Base-by-base conservation (phyloP, 2,797 vertebrate genomes). In the Sebastes taczanowskii region DNA sequence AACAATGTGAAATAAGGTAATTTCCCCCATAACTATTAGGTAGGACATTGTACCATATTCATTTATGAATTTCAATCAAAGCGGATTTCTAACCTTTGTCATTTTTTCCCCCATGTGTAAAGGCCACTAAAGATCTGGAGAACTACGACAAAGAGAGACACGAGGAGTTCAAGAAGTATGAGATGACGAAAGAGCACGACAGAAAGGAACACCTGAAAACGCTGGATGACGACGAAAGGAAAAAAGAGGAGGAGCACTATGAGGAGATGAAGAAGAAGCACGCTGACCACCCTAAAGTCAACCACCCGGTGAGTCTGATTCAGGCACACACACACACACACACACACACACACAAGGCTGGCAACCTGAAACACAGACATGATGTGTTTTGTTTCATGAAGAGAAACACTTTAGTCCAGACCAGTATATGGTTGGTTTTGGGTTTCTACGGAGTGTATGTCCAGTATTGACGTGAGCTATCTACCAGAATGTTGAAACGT, bases 131-230 rank as follows among this genome's bases (percentile, higher is more conserved):
- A 58, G 98, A 99, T 87, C 94, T 99, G 91, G 99, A 99, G 92
- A 97, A 99, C 83, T 99, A 95, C 49, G 98, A 99, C 92, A 98
- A 97, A 88, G 97, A 98, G 49, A 95, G 96, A 11, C 99, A 99
- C 13, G 98, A 99, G 78, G 97, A 99, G 86, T 99, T 99, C 89
- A 99, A 99, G 93, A 96, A 84, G 75, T 99, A 99, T 0, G 98
- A 99, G 88, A 99, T 99, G 99, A 97, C 97, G 96, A 99, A 99
- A 90, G 99, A 99, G 83, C 98, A 99, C 0, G 98, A 99, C 83
- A 95, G 98, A 71, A 95, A 86, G 75, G 99, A 99, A 78, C 97
- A 98, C 91, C 94, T 99, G 88, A 99, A 98, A 95, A 96, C 96
- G 18, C 90, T 99, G 69, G 96, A 96, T 49, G 98, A 99, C 75